Evolutionary conservation across 2,888 invertebrate genomes (phyloP), one percentile per base, ranked within the genome.

Genomic region (Trilocha varians): DNA sequence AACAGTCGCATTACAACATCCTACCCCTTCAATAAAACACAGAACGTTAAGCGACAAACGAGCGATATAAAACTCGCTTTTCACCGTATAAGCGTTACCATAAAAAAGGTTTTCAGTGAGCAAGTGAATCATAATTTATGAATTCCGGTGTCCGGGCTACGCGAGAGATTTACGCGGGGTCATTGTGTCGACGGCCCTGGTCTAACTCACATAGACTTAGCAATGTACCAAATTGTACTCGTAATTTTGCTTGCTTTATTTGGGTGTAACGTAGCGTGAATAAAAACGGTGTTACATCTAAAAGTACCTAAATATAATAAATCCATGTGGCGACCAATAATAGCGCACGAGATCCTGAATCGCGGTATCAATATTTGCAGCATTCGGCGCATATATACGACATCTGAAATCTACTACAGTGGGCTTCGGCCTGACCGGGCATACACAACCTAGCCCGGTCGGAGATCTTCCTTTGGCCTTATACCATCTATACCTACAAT

Each of bases 111-210:
- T 84, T 84, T 80, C 84, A 79, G 80, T 78, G 79, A 80, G 80
- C 83, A 80, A 84, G 83, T 83, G 84, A 83, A 84, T 84, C 84
- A 84, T 84, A 83, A 84, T 84, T 84, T 84, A 84, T 84, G 84
- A 84, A 84, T 84, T 80, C 80, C 83, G 82, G 75, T 76, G 82
- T 80, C 78, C 73, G 58, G 53, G 47, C 49, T 55, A 57, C 59
- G 44, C 45, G 53, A 65, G 80, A 83, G 84, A 84, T 83, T 84
- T 84, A 84, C 83, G 78, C 68, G 62, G 77, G 84, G 84, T 82
- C 84, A 80, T 76, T 78, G 82, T 78, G 80, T 78, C 74, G 74
- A 54, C 61, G 44, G 59, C 63, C 70, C 67, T 67, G 64, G 65
- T 47, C 73, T 71, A 58, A 55, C 46, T 45, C 42, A 46, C 50